phyloP scores from a whole-genome alignment of 2,113 vertebrate species.

The Calidris pygmaea region DNA sequence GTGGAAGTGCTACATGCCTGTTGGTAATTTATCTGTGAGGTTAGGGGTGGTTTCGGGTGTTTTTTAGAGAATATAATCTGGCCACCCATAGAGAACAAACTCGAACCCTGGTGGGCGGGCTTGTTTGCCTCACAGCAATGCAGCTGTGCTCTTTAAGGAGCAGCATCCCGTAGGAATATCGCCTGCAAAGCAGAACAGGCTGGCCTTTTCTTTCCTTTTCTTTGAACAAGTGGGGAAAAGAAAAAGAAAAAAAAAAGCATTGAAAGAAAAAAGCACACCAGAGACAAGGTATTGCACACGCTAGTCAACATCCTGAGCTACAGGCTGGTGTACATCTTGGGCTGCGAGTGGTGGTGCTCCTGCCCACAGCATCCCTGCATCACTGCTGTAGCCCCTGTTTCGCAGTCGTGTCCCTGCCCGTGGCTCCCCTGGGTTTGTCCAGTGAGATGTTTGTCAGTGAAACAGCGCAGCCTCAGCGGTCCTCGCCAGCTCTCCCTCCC shows the following conservation, averaged over 20 bases:
- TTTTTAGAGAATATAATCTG: background rate
- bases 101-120: background rate
- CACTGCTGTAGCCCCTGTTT: background rate
- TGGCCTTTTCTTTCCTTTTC: background rate
- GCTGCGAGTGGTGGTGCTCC: rapidly evolving
- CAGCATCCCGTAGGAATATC: background rate
- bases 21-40: background rate
- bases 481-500: background rate
- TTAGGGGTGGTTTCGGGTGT: background rate
- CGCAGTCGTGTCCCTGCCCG: background rate
- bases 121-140: slow-evolving; percentile 8
- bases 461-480: background rate
- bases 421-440: background rate
- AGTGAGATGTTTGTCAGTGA: background rate
- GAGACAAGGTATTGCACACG: background rate
- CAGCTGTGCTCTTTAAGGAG: slow-evolving; percentile 33
- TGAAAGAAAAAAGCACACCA: background rate
- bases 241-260: too few relatives aligned
- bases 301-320: background rate
- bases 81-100: slow-evolving; percentile 36
- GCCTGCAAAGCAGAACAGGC: background rate
- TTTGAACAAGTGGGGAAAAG: background rate
- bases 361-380: background rate
- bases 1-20: background rate
- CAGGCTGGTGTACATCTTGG: rapidly evolving